A percentile compares a stretch with the other conserved stretches of the same genome.
phyloP scores from a whole-genome alignment of 2,888 invertebrate genomes.

The Eulithis prunata region DNA sequence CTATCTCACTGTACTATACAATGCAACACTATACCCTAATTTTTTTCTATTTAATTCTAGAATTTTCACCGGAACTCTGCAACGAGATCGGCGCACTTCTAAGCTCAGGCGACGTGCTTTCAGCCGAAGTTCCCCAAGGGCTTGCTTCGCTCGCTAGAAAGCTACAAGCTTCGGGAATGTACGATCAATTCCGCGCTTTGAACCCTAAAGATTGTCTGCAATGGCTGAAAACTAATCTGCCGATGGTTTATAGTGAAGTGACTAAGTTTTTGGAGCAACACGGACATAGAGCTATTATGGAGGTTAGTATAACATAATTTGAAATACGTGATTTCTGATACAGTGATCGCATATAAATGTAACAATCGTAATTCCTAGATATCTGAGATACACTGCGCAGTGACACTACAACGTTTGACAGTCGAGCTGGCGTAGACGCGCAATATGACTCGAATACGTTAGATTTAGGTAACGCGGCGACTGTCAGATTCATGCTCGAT shows the following conservation, averaged over 20 bases:
- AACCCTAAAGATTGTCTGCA: conserved; percentile 75
- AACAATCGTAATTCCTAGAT: too few relatives aligned
- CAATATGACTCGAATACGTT: too few relatives aligned
- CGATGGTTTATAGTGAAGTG: conserved; percentile 75
- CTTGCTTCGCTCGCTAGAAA: conserved; percentile 71
- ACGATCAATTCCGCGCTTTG: conserved; percentile 76
- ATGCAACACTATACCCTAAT: too few relatives aligned
- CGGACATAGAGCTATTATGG: conserved; percentile 88
- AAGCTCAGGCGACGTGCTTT: conserved; percentile 88
- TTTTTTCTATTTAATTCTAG: conserved; percentile 60
- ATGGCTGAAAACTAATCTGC: conserved; percentile 85
- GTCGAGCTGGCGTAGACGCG: too few relatives aligned
- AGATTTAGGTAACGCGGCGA: too few relatives aligned
- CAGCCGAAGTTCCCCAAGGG: conserved; percentile 88
- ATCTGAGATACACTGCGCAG: too few relatives aligned
- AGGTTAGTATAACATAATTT: conserved; percentile 66
- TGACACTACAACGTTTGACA: too few relatives aligned
- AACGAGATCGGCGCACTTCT: conserved; percentile 88
- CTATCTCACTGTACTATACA: too few relatives aligned
- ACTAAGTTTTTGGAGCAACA: conserved; percentile 86
- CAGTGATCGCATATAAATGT: too few relatives aligned
- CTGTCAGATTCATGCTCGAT: too few relatives aligned
- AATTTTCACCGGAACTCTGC: conserved; percentile 86
- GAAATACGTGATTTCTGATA: neutral
- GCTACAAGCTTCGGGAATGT: conserved; percentile 70